These are phyloP conservation scores for Machimus atricapillus DNA, from an alignment of 2,888 invertebrate genomes.

Conservation along the genomic window DNA sequence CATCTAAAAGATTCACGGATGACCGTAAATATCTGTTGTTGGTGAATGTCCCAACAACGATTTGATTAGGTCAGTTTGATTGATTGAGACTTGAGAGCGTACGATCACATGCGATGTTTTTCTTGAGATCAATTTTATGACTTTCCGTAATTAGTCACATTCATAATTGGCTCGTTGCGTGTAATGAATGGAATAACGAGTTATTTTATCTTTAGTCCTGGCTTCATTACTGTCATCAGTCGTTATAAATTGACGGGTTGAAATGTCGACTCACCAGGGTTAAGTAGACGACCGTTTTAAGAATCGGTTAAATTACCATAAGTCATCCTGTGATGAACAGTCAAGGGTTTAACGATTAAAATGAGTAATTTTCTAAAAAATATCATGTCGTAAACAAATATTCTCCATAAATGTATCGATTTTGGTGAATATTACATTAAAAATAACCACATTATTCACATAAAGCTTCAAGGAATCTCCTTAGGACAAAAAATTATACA, in stretches of 20 bases:
- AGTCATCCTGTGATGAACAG: background rate
- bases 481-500: background rate
- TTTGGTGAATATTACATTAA: background rate
- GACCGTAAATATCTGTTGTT: background rate
- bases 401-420: background rate
- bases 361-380: background rate
- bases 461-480: background rate
- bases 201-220: background rate
- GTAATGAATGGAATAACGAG: background rate
- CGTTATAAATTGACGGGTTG: background rate
- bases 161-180: background rate
- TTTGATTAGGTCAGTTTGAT: constrained; percentile 27
- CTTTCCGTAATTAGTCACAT: constrained; percentile 6
- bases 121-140: background rate
- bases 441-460: background rate
- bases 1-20: background rate
- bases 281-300: background rate
- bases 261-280: background rate
- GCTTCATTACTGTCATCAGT: background rate
- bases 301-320: background rate
- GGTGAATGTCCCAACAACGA: background rate
- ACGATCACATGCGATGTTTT: background rate
- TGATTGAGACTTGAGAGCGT: constrained; percentile 6
- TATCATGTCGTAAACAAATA: background rate
- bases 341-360: background rate